Conservation (phyloP, 2,888 invertebrate genomes). For the Perizoma flavofasciatum region DNA sequence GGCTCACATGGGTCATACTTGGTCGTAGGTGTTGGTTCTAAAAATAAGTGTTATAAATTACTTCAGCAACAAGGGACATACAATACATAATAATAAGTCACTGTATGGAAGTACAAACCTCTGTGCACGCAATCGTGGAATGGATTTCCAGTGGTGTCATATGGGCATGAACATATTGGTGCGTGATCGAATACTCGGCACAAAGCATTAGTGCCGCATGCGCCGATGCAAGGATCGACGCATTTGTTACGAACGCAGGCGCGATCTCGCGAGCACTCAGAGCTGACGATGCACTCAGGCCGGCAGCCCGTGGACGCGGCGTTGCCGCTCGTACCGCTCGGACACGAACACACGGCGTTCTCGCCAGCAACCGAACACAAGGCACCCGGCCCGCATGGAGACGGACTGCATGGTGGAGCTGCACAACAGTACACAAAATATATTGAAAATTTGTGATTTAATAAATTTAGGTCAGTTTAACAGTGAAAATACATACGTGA, state of each 20-base stretch:
- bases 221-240: conserved; percentile 90
- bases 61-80: neutral
- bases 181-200: conserved; percentile 86
- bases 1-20: conserved; percentile 86
- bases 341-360: conserved; percentile 89
- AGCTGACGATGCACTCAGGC: conserved; percentile 92
- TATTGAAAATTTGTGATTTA: neutral
- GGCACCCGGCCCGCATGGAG: conserved; percentile 92
- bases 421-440: conserved; percentile 3
- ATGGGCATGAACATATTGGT: conserved; percentile 90
- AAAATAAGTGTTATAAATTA: conserved; percentile 31
- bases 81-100: neutral
- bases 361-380: conserved; percentile 82
- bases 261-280: conserved; percentile 90
- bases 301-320: conserved; percentile 90
- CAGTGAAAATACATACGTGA: conserved; percentile 54
- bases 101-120: conserved; percentile 45
- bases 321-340: conserved; percentile 89
- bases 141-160: conserved; percentile 90
- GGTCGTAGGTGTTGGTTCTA: conserved; percentile 60
- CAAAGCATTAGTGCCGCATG: conserved; percentile 90
- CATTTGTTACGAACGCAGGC: conserved; percentile 92
- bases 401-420: conserved; percentile 87
- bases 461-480: neutral
- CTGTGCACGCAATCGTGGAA: conserved; percentile 86